phyloP scores from a whole-genome alignment of 2,113 vertebrate genomes.

The Dipodomys stephensi region DNA sequence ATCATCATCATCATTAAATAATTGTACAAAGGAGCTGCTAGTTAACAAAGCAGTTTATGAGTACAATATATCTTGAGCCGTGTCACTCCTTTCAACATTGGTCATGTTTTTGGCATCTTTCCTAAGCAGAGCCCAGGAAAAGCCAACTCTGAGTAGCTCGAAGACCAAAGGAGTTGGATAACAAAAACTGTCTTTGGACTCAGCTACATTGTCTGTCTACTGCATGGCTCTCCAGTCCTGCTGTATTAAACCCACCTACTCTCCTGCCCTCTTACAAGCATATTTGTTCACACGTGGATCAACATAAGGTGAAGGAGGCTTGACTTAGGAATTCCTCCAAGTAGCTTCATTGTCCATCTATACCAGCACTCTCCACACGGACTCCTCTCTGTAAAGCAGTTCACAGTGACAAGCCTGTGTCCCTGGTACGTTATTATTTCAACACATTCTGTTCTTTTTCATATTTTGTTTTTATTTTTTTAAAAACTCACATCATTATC shows the following conservation, averaged over 20 bases:
- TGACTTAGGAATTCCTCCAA: background rate
- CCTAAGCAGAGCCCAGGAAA: background rate
- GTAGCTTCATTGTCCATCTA: background rate
- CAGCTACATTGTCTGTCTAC: background rate
- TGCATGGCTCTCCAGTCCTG: background rate
- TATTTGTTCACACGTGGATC: background rate
- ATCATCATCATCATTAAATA: too few species aligned
- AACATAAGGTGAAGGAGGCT: background rate
- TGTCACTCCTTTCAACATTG: too few species aligned
- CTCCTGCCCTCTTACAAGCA: background rate
- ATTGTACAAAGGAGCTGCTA: too few species aligned
- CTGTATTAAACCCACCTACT: background rate
- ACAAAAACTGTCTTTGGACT: background rate
- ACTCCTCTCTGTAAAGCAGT: background rate
- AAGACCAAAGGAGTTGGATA: background rate
- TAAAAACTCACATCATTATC: constrained; percentile 71
- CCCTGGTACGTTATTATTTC: constrained; percentile 73
- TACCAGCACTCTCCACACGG: background rate
- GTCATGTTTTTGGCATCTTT: constrained; percentile 1
- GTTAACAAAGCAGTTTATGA: too few species aligned
- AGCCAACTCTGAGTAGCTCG: background rate
- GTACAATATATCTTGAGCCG: too few species aligned
- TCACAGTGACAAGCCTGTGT: constrained; percentile 66
- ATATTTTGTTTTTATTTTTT: constrained; percentile 79
- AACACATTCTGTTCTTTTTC: constrained; percentile 58